Evolutionary conservation across 1,140 invertebrate genomes (phyloP), one percentile per base, ranked within the genome.

Genomic region (Drosophila lini): DNA sequence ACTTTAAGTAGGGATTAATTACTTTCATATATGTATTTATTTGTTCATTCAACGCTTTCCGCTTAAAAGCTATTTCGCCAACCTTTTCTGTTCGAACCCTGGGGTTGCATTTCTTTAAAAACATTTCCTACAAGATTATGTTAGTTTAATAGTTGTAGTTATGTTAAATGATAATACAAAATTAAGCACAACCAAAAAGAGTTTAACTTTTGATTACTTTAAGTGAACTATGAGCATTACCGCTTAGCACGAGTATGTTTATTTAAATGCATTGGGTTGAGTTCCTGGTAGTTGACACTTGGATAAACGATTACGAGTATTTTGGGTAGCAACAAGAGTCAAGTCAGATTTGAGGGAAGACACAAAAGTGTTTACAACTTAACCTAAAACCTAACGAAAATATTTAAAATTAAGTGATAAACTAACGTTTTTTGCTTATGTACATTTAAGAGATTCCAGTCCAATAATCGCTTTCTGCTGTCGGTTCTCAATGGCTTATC

Each of bases 181-280:
- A 65, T 67, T 32, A 47, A 52, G 81, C 80, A 88, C 82, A 88
- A 84, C 82, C 81, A 55, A 74, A 81, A 81, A 42, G 47, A 32
- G 47, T 60, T 25, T 6, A 16, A 56, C 22, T 25, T 31, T 16
- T 38, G 34, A 31, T 36, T 4, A 69, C 34, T 47, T 40, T 13
- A 38, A n/a, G 55, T 47, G 38, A 11, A 67, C 34, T 16, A 47
- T 58, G 41, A 48, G 59, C 34, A 52, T 81, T 52, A 13, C 10
- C 31, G 38, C 53, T 64, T 58, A 70, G 68, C 42, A 41, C 42
- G 34, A 47, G 9, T 71, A 58, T 15, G 15, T 69, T n/a, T 34
- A 31, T 25, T 48, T 80, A 83, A 83, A 83, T 83, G 71, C 61
- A 56, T 56, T 57, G 36, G 53, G 19, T 36, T 41, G 36, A 63